phyloP scores from a whole-genome alignment of 2,888 invertebrate species.

The Phasia obesa region DNA sequence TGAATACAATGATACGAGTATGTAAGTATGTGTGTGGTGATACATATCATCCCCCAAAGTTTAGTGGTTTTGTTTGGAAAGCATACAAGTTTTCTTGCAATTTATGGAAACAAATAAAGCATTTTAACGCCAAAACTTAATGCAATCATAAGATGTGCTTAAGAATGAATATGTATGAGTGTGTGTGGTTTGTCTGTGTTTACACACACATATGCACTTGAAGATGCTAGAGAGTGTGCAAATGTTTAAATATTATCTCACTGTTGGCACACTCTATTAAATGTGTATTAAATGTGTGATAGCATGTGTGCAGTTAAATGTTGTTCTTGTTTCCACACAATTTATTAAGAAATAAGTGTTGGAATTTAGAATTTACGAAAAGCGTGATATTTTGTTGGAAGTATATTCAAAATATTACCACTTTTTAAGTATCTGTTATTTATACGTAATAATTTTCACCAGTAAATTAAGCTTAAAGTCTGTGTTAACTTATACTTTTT shows the following conservation, averaged over 20 bases:
- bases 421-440: not conserved
- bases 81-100: constrained; percentile 24
- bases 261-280: constrained; percentile 17
- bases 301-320: constrained; percentile 21
- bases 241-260: constrained; percentile 27
- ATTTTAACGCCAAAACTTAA: constrained; percentile 64
- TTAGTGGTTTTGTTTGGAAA: constrained; percentile 51
- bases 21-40: not conserved
- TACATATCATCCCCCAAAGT: constrained; percentile 49
- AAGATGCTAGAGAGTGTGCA: constrained; percentile 7
- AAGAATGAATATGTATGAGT: not conserved
- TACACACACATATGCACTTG: constrained; percentile 10
- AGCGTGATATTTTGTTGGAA: not conserved
- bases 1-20: constrained; percentile 20
- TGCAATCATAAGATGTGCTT: constrained; percentile 46
- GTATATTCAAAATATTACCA: not conserved
- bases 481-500: not conserved
- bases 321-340: not conserved
- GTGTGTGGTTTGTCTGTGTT: not conserved
- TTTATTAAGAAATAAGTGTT: constrained; percentile 32
- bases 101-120: constrained; percentile 59
- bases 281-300: constrained; percentile 7
- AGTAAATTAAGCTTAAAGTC: not conserved
- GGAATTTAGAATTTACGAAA: not conserved
- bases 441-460: not conserved